Evolutionary conservation across 2,797 vertebrate species (phyloP).

Genomic region (Pseudotriccus pelzelni): DNA sequence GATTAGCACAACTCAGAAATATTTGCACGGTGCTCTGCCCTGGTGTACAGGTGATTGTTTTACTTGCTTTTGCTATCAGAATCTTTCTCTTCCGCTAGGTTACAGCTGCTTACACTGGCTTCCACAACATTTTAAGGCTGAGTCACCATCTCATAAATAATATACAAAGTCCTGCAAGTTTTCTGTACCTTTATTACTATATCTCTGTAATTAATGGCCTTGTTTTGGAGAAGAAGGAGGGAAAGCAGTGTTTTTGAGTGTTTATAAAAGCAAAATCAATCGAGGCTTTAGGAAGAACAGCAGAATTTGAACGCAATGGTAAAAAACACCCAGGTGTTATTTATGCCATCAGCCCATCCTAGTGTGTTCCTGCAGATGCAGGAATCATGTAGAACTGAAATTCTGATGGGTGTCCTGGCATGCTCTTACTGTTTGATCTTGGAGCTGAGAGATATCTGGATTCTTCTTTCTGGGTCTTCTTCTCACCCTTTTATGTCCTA

Average conservation of each 20-base stretch:
- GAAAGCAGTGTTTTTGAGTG: background rate
- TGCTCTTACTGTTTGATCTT: background rate
- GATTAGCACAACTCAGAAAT: background rate
- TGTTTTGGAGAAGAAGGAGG: background rate
- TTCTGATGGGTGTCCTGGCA: background rate
- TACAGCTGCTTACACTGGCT: background rate
- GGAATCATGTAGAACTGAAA: background rate
- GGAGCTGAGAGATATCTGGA: background rate
- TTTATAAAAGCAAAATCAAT: background rate
- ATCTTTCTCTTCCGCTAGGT: background rate
- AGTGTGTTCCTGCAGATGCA: background rate
- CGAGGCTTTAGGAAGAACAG: background rate
- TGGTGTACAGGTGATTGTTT: background rate
- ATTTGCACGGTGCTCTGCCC: background rate
- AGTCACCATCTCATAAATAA: background rate
- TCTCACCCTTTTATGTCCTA: background rate
- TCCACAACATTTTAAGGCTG: background rate
- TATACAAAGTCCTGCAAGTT: background rate
- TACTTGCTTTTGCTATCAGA: background rate
- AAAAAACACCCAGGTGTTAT: background rate
- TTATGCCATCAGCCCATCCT: background rate
- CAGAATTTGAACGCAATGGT: background rate
- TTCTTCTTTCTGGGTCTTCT: background rate
- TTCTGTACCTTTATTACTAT: constrained; percentile 11
- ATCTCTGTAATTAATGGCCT: background rate